Percentiles rank a stretch among this genome's conserved stretches.
Evolutionary conservation across 1,140 invertebrate genomes (phyloP).

Genomic region (Philopotamus ludificatus): DNA sequence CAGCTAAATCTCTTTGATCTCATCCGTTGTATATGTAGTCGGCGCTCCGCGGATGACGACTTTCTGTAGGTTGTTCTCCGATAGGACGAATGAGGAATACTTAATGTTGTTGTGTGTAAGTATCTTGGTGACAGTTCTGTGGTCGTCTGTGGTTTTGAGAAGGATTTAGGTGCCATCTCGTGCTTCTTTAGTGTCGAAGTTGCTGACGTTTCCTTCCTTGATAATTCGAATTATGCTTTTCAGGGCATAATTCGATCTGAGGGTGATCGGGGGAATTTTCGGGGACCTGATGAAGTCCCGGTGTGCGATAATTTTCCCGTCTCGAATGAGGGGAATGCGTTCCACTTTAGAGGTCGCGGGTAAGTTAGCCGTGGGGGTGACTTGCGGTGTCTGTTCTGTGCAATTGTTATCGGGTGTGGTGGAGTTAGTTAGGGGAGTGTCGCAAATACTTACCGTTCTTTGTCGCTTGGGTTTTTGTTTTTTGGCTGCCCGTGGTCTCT

Average conservation of each 20-base stretch:
- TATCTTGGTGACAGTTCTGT: not conserved
- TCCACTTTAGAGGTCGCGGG: slow-evolving; percentile 10
- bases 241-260: too few relatives aligned
- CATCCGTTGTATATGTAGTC: not conserved
- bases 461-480: too few relatives aligned
- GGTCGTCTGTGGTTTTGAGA: not conserved
- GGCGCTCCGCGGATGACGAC: not conserved
- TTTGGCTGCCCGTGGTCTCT: too few relatives aligned
- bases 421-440: slow-evolving; percentile 32
- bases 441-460: too few relatives aligned
- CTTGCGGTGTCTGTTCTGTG: slow-evolving; percentile 30
- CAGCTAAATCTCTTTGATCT: not conserved
- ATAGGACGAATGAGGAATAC: not conserved
- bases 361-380: slow-evolving; percentile 42
- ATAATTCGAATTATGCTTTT: too few relatives aligned
- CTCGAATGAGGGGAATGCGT: too few relatives aligned
- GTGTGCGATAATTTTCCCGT: too few relatives aligned
- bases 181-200: too few relatives aligned
- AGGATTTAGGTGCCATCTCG: not conserved
- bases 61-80: not conserved
- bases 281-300: too few relatives aligned
- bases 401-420: too few relatives aligned
- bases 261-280: too few relatives aligned
- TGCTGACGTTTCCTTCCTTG: too few relatives aligned
- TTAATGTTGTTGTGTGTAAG: not conserved